Base-by-base conservation (phyloP, 1,140 invertebrate genomes). In the Lucilia sericata region DNA sequence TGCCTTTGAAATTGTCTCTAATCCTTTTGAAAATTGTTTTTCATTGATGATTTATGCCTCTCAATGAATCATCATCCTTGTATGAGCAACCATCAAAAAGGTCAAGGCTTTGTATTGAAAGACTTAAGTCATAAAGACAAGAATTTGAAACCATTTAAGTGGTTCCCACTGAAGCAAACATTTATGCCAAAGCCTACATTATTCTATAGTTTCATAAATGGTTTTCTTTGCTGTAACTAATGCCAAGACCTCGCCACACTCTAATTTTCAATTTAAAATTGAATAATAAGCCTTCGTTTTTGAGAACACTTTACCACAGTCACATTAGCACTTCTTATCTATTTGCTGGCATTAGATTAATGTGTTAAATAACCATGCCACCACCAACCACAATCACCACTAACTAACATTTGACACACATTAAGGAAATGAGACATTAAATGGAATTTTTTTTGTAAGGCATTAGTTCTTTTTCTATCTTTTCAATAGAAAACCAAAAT, bases 341-440 rank as follows among this genome's bases (percentile, higher is more conserved):
- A 30, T 30, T 30, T 42, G 42, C 42, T 42, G 19, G n/a, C 21
- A 21, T 25, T 70, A 21, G 65, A 25, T 70, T 70, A 70, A 21
- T 70, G 51, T 55, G 5, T 8, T 17, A n/a, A 55, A 55, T 17
- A 55, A 55, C 42, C 42, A 42, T 42, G 42, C 42, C 5, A 55
- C 51, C 17, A 55, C 51, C 51, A 55, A 1, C n/a, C n/a, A n/a
- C n/a, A n/a, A 55, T 4, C 17, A 17, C 51, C 13, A 65, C 60
- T 65, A 19, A 5, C 60, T 25, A 14, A 55, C 51, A 14, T 17
- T 12, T 55, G 51, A 55, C 51, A 55, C 51, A 55, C 51, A 55
- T 25, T 21, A 70, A 70, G 19, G 65, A 70, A 70, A 70, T 70
- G 65, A 70, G 65, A 21, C 65, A 21, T 70, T 25, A 70, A 70